Base-by-base conservation (phyloP, 2,797 vertebrate species). In the Leptodactylus fallax region DNA sequence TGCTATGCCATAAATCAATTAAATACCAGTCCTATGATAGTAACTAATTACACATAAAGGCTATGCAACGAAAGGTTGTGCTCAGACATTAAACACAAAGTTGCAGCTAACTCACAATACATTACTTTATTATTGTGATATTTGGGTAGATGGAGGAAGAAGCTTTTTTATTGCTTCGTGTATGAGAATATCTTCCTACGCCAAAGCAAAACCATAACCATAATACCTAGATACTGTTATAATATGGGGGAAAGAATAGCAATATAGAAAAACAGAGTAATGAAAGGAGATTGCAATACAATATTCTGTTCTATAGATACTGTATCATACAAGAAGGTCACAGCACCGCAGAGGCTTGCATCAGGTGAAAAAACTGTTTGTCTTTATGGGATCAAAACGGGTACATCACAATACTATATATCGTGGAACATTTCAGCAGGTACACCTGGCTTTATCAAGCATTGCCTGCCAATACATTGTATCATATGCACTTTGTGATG, bases 1-100 rank as follows among this genome's bases (percentile, higher is more conserved):
- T 56, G 14, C 47, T 78, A 13, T 60, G 27, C 69, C 79, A 72
- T 71, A 56, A 83, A 83, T 71, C 65, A 72, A 83, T 83, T 71
- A 83, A 71, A 71, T 83, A 69, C 49, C 51, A 56, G 16, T n/a
- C n/a, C 51, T 36, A 56, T 53, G 67, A 58, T 36, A 45, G 81
- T 11, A 83, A 13, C 51, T 71, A 55, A 83, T 83, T 72, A 27
- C 27, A 60, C 51, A 83, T 17, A 45, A 67, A 53, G 81, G 9
- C 36, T 65, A 63, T 53, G 12, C 10, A 69, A 14, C 47, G 80
- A 65, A 65, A 67, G 47, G 60, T 45, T 63, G 58, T 49, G 21
- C 53, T 49, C n/a, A 78, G 27, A 55, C 53, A 78, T 76, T 76
- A n/a, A 21, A 7, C 19, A 76, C 10, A 27, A 55, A 23, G 12